Evolutionary conservation across 2,797 vertebrate species (phyloP), one percentile per base, ranked within the genome.

Genomic region (Molossus alvarezi): DNA sequence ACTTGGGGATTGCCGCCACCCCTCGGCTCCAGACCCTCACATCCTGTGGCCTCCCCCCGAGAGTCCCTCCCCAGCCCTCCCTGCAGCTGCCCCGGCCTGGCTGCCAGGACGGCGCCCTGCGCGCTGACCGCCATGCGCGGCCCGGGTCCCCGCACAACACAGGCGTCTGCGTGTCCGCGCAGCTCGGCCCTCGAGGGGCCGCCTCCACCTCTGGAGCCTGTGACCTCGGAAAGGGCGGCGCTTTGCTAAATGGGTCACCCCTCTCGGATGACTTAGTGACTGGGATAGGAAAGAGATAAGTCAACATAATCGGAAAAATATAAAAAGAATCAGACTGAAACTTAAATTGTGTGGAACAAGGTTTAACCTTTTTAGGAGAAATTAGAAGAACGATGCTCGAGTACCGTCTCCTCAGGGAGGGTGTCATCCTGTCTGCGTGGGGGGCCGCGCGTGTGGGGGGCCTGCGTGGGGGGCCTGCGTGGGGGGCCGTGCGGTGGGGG

Each of bases 1-100:
- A 41, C 48, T 15, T 0, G 37, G 23, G 15, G 11, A 23, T 12
- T 15, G 0, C 41, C 0, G 6, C 80, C 33, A n/a, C n/a, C n/a
- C 11, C 11, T 65, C 10, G 2, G 17, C 58, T 13, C 6, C 60
- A n/a, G 41, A 6, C 41, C 15, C 15, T 27, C 15, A 20, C 1
- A 14, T 29, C 51, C 33, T 0, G 9, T 8, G n/a, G 64, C n/a
- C 51, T 55, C n/a, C 9, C 48, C 51, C 23, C 29, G 17, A 17
- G n/a, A 67, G 64, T n/a, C 27, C 33, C 67, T 9, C 27, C 2
- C 18, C 60, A 23, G 27, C 37, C 62, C 55, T 15, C 37, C 25
- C 69, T n/a, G 25, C 18, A 1, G 25, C 5, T 7, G 21, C 67
- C 4, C 25, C 4, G 55, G 48, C 67, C 67, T 4, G 1, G 67